These are phyloP conservation scores for Solenopsis fugax DNA, from an alignment of 1,140 invertebrate species.

Conservation along the genomic window DNA sequence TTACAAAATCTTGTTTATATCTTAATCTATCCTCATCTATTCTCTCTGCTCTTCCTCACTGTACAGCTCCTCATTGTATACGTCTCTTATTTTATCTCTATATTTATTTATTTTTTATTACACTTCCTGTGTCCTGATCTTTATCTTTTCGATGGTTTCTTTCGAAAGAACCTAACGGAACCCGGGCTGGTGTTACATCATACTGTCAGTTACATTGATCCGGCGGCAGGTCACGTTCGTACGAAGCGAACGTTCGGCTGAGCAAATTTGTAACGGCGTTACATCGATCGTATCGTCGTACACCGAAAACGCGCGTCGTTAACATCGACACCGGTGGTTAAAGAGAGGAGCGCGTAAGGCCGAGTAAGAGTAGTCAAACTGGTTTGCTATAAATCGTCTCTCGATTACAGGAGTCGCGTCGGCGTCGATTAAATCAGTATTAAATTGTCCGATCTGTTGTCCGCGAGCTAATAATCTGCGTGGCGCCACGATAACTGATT, in stretches of 20 bases:
- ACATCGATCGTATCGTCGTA: constrained; percentile 47
- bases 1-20: not conserved
- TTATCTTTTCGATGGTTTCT: not conserved
- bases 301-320: constrained; percentile 32
- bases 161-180: not conserved
- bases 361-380: constrained; percentile 56
- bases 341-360: constrained; percentile 19
- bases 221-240: not conserved
- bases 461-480: constrained; percentile 8
- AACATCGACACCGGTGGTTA: constrained; percentile 8
- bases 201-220: constrained; percentile 6
- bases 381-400: constrained; percentile 55
- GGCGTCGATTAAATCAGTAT: constrained; percentile 51
- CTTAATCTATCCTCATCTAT: not conserved
- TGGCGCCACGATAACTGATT: constrained; percentile 14
- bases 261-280: constrained; percentile 5
- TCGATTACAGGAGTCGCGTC: constrained; percentile 43
- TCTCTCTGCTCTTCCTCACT: not conserved
- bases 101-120: not conserved
- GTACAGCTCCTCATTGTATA: not conserved
- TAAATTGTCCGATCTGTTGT: constrained; percentile 31
- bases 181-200: not conserved
- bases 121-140: not conserved
- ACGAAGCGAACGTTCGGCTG: not conserved
- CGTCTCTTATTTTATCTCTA: not conserved